Evolutionary conservation across 2,113 vertebrate species (phyloP), one percentile per base, ranked within the genome.

Genomic region (Phylloscopus trochiloides): DNA sequence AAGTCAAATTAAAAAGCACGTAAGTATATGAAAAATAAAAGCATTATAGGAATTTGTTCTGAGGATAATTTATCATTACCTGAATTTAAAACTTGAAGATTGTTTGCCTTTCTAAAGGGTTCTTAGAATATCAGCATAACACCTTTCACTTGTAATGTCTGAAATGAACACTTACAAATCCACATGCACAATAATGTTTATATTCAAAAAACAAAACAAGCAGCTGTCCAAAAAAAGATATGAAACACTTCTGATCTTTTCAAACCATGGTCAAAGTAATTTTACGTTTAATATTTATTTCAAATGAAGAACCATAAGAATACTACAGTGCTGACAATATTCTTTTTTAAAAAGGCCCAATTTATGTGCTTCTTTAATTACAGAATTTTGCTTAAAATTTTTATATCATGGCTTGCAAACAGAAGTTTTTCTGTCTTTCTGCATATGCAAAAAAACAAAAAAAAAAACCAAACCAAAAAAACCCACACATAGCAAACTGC

Each of bases 81-180:
- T 26, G 9, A 78, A 74, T 68, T 76, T 50, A 51, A 36, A 66
- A 61, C 10, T 2, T 63, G 9, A 65, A 61, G 7, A 32, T 31
- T 62, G 31, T 43, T 86, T 75, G 17, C 36, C 68, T 67, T 89
- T 26, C 59, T 92, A 65, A 59, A 68, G 31, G 14, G 12, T 63
- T 74, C 51, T 77, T 29, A 74, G 38, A 50, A 22, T 76, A 78
- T 16, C 45, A 80, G 11, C 3, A 76, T 17, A 31, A 50, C 14
- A 54, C 6, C 14, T 67, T 96, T 80, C 57, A 22, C 79, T 88
- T 96, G 66, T 47, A 71, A 86, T 38, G n/a, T 91, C 84, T 77
- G 96, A 51, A 92, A 92, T 61, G 26, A 97, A 97, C 92, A 97
- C 86, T 97, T 97, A 98, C 93, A 98, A 98, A 98, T 97, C 92